phyloP scores from a whole-genome alignment of 2,888 invertebrate genomes.

The Desoria tigrina region DNA sequence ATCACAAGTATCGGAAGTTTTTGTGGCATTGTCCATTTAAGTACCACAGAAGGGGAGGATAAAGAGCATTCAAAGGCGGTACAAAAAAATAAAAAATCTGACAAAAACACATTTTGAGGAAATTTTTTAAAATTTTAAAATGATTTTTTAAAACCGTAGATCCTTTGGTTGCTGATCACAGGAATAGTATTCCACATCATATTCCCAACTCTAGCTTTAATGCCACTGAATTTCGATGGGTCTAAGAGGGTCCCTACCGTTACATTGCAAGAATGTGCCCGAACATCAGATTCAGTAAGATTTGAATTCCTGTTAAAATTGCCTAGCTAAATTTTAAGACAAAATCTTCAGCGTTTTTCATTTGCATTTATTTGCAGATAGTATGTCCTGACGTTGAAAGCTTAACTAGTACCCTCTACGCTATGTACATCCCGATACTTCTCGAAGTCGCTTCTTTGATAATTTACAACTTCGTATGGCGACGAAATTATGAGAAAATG shows the following conservation, averaged over 20 bases:
- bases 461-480: too few relatives aligned
- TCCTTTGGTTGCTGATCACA: background rate
- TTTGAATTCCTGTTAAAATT: too few relatives aligned
- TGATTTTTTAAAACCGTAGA: too few relatives aligned
- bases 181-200: background rate
- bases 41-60: background rate
- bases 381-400: too few relatives aligned
- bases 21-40: constrained; percentile 1
- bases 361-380: too few relatives aligned
- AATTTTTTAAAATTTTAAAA: too few relatives aligned
- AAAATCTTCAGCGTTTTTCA: too few relatives aligned
- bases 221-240: background rate
- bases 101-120: background rate
- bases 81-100: background rate
- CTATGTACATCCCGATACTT: background rate
- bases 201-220: constrained; percentile 8
- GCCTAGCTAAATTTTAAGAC: too few relatives aligned
- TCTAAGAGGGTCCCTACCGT: background rate
- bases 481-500: too few relatives aligned
- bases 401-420: background rate
- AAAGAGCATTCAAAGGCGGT: constrained; percentile 5
- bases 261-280: background rate
- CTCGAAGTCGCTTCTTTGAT: background rate
- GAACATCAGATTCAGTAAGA: too few relatives aligned
- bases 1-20: background rate